phyloP scores from a whole-genome alignment of 2,797 vertebrate genomes.

The Triplophysa bombifrons region DNA sequence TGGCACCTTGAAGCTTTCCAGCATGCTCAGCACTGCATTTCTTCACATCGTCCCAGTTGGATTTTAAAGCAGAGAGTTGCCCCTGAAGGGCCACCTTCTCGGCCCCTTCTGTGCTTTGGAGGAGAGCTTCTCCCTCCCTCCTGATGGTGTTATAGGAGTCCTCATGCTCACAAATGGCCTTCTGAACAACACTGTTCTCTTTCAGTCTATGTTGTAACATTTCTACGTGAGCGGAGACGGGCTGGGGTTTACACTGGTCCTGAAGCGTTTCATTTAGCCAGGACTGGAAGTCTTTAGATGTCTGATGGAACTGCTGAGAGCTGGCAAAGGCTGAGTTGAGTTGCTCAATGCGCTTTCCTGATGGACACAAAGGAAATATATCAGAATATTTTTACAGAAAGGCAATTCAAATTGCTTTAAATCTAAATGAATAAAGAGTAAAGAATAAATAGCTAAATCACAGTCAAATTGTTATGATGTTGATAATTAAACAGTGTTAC shows the following conservation, averaged over 20 bases:
- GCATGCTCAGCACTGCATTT: constrained; percentile 79
- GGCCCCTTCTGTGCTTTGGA: constrained; percentile 87
- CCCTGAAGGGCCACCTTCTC: constrained; percentile 87
- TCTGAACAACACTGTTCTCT: constrained; percentile 81
- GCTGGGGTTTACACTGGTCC: constrained; percentile 75
- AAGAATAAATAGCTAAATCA: too few relatives aligned
- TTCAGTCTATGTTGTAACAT: constrained; percentile 79
- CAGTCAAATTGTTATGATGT: too few relatives aligned
- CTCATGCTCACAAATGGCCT: constrained; percentile 75
- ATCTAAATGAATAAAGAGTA: too few relatives aligned
- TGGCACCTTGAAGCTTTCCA: constrained; percentile 80
- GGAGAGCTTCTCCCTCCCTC: constrained; percentile 87
- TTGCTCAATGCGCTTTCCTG: constrained; percentile 87
- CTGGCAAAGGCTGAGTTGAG: constrained; percentile 89
- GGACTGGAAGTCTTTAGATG: constrained; percentile 89
- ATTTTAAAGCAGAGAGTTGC: constrained; percentile 83
- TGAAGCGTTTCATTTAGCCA: constrained; percentile 88
- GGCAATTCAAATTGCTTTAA: too few relatives aligned
- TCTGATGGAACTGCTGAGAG: constrained; percentile 95
- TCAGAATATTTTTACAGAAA: neutral
- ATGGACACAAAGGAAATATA: constrained; percentile 40
- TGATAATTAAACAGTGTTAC: too few relatives aligned
- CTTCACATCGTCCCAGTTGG: constrained; percentile 89
- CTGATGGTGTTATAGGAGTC: constrained; percentile 81
- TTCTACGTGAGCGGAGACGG: constrained; percentile 83